Conservation (phyloP, 1,140 invertebrate species). For the Zaprionus davidi region DNA sequence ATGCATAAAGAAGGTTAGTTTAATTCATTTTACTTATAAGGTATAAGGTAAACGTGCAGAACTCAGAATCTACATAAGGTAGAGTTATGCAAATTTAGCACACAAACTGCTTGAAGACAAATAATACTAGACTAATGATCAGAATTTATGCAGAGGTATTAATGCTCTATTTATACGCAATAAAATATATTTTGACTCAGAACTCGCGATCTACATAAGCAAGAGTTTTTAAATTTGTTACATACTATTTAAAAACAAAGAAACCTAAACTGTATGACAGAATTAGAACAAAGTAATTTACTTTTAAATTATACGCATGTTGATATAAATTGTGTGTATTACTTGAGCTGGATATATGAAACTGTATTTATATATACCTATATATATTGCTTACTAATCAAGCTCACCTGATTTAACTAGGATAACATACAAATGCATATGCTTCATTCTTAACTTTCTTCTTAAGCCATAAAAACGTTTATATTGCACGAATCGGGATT, state of each 20-base stretch:
- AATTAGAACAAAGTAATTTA: no score
- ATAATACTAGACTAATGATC: not conserved
- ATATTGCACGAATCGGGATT: not conserved
- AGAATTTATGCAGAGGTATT: not conserved
- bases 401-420: not conserved
- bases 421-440: not conserved
- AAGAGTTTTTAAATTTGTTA: not conserved
- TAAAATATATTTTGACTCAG: no score
- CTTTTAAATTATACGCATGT: no score
- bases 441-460: not conserved
- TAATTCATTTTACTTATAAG: no score
- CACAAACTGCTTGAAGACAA: not conserved
- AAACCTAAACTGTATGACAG: no score
- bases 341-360: no score
- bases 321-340: no score
- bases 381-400: no score
- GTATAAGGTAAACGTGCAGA: not conserved
- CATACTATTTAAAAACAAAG: no score
- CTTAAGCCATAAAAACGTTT: not conserved
- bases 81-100: not conserved
- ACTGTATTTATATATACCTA: no score
- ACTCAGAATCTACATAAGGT: not conserved
- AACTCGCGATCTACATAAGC: not conserved
- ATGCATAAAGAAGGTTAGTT: not conserved
- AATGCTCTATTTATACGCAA: no score